Base-by-base conservation (phyloP, 1,140 invertebrate genomes). In the Dolichoris vasculosae region DNA sequence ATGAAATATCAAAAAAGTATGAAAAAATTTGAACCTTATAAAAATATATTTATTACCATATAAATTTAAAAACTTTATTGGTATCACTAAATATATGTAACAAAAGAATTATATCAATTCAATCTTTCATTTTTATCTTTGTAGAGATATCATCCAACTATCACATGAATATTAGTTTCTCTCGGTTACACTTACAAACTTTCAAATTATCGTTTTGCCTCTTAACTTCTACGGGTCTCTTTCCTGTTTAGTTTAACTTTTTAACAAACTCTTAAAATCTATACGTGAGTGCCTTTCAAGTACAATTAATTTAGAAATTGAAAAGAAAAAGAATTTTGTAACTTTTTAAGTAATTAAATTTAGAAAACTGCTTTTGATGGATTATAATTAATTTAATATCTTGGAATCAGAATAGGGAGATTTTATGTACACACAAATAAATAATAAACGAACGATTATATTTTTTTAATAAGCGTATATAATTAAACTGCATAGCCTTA, bases 181-280 rank as follows among this genome's bases (percentile, higher is more conserved):
- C 86, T 80, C 46, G 26, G 59, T 83, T 81, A n/a, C 48, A 59
- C 81, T 86, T 76, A 35, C 76, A 82, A 77, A 73, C 43, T 77
- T 77, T 77, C 59, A 55, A 77, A 69, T 32, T 77, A 77, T 83
- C 38, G 46, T 59, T 48, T 30, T 40, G 46, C 0, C 51, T 83
- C 82, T 83, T 73, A n/a, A 38, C 59, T 83, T 73, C 71, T 59
- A 26, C 30, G 17, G 4, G 23, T 64, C 55, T 77, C 73, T 35
- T n/a, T 26, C 59, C 38, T 55, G 35, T 43, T 63, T 77, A 73
- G 23, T 30, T 78, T 43, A 51, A 78, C 82, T 75, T 78, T 77
- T 78, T 43, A 69, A 48, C 75, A 71, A 51, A 78, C 43, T 67
- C 30, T 78, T 43, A 30, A 83, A 73, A 64, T 17, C n/a, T 73